Evolutionary conservation across 2,797 vertebrate genomes (phyloP).

Genomic region (Darevskia nairensis): DNA sequence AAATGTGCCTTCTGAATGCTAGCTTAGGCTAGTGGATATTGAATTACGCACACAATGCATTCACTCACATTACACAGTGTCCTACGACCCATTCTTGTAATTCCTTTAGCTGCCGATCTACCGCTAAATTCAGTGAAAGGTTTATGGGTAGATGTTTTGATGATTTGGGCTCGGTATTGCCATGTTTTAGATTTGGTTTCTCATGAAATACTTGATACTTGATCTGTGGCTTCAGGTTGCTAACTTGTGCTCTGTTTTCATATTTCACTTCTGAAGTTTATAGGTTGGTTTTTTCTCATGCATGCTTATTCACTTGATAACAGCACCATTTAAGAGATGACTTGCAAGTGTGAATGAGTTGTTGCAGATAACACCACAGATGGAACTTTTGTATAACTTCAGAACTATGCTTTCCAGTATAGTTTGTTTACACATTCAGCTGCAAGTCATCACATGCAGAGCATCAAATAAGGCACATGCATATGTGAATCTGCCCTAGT

Average conservation of each 20-base stretch:
- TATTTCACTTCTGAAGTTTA: background rate
- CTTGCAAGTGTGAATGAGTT: background rate
- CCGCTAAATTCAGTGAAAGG: slow-evolving; percentile 37
- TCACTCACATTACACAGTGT: slow-evolving; percentile 1
- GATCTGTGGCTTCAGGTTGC: slow-evolving; percentile 43
- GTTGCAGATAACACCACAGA: background rate
- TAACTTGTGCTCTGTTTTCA: slow-evolving; percentile 46
- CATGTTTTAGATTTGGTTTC: slow-evolving; percentile 28
- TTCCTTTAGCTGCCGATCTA: background rate
- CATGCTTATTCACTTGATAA: slow-evolving; percentile 10
- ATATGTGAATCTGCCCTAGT: background rate
- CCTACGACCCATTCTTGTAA: slow-evolving; percentile 35
- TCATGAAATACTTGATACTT: background rate
- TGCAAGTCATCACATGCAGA: background rate
- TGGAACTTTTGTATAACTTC: background rate
- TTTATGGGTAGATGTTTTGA: slow-evolving; percentile 31
- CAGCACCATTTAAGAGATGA: background rate
- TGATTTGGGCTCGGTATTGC: slow-evolving; percentile 18
- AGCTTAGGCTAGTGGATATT: slow-evolving; percentile 14
- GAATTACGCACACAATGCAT: slow-evolving; percentile 28
- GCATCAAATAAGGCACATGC: background rate
- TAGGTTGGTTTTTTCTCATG: background rate
- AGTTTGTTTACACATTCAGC: background rate
- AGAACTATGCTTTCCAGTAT: background rate
- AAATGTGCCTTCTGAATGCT: slow-evolving; percentile 58